phyloP scores from a whole-genome alignment of 2,888 invertebrate species.

The Drosophila percnosoma region DNA sequence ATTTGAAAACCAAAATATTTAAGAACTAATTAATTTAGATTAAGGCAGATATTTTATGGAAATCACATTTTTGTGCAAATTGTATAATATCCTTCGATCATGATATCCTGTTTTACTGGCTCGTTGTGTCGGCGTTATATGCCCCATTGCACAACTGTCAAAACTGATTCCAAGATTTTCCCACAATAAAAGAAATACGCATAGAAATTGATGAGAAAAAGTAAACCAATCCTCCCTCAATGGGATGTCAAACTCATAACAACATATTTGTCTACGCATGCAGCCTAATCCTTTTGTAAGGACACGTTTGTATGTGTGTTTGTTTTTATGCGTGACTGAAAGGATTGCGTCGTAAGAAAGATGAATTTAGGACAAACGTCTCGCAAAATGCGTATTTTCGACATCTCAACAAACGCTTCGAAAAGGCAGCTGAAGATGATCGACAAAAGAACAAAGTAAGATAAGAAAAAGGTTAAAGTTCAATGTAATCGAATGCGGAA shows the following conservation, averaged over 20 bases:
- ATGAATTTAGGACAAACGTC: constrained; percentile 74
- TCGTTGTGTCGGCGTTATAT: constrained; percentile 65
- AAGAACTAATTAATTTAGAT: not conserved
- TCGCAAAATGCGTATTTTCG: constrained; percentile 72
- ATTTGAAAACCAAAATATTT: not conserved
- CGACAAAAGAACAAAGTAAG: constrained; percentile 11
- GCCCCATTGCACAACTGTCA: constrained; percentile 71
- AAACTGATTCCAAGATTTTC: constrained; percentile 56
- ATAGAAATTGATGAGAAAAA: constrained; percentile 54
- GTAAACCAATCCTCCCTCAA: constrained; percentile 77
- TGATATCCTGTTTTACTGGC: constrained; percentile 52
- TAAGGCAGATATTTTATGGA: not conserved
- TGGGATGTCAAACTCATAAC: constrained; percentile 65
- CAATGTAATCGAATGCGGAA: not conserved
- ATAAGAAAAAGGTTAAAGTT: not conserved
- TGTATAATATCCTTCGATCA: constrained; percentile 32
- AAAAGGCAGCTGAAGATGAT: constrained; percentile 75
- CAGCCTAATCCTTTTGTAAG: constrained; percentile 82
- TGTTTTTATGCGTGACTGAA: constrained; percentile 46
- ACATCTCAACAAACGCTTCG: constrained; percentile 14
- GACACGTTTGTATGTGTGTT: constrained; percentile 68
- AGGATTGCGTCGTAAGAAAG: constrained; percentile 66
- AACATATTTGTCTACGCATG: constrained; percentile 75
- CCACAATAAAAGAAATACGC: constrained; percentile 41
- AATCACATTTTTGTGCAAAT: constrained; percentile 41